phyloP scores from a whole-genome alignment of 2,113 vertebrate genomes.

The Tragelaphus imberbis region DNA sequence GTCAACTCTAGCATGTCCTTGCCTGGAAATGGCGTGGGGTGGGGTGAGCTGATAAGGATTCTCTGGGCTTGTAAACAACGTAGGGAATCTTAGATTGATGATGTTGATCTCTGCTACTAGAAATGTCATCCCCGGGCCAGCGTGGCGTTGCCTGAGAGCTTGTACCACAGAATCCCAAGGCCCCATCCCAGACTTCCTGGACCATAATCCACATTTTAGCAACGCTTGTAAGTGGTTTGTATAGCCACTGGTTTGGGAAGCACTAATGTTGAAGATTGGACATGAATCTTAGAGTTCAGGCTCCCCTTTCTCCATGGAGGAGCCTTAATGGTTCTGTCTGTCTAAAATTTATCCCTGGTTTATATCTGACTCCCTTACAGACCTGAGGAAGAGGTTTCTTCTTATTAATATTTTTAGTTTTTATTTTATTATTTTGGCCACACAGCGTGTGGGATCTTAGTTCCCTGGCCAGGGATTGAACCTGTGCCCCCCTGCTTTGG shows the following conservation, averaged over 20 bases:
- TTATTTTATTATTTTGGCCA: not conserved
- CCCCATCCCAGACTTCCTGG: not conserved
- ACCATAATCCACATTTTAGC: not conserved
- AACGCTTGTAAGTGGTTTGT: not conserved
- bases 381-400: not conserved
- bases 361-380: not conserved
- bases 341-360: not conserved
- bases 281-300: not conserved
- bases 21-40: not conserved
- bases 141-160: not conserved
- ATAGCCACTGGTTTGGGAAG: not conserved
- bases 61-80: not conserved
- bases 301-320: not conserved
- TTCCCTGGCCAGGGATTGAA: not conserved
- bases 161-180: not conserved
- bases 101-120: not conserved
- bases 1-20: not conserved
- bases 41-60: not conserved
- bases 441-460: not conserved
- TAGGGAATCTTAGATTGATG: not conserved
- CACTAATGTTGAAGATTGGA: rapidly evolving
- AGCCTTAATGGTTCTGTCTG: not conserved
- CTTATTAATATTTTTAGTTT: not conserved
- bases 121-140: not conserved
- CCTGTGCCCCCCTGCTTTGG: not conserved